Base-by-base conservation (phyloP, 1,140 invertebrate species). In the Diachasma alloeum region DNA sequence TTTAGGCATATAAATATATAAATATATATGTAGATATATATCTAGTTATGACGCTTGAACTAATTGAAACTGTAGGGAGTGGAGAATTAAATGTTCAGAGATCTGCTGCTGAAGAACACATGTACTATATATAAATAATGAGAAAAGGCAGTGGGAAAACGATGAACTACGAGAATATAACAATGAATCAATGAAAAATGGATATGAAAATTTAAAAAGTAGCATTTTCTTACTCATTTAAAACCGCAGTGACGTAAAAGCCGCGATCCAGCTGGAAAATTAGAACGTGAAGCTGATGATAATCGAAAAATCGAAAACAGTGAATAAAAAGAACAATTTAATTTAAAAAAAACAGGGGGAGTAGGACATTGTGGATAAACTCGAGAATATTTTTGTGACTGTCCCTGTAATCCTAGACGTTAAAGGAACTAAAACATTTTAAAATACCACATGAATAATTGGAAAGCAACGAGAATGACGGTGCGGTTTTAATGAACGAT, bases 331-430 rank as follows among this genome's bases (percentile, higher is more conserved):
- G 1, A 0, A 19, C 19, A 59, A 59, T 73, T 59, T 73, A 69
- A 53, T 46, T 56, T 39, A 71, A 15, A 37, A 72, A 78, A n/a
- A 76, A 69, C 74, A 74, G 75, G 31, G 17, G 37, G 59, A 8
- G 26, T 80, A 78, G 83, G 81, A 80, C 81, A n/a, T n/a, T n/a
- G 79, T 81, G 78, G 84, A 74, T 37, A 72, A 72, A 59, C 26
- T 74, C 13, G 56, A 66, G 36, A 77, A 84, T 88, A 88, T 88
- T 88, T 88, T 89, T 88, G 81, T 88, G 87, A 87, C 82, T 85
- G 82, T 86, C 85, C 83, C 80, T 80, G 79, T 82, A 77, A 80
- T 74, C 67, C 74, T 81, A 80, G 53, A 53, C 26, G 53, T 36
- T 63, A 22, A 69, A 72, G 72, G 0, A 36, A 72, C 31, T 31